Evolutionary conservation across 1,140 invertebrate species (phyloP).

Genomic region (Augochlora pura): DNA sequence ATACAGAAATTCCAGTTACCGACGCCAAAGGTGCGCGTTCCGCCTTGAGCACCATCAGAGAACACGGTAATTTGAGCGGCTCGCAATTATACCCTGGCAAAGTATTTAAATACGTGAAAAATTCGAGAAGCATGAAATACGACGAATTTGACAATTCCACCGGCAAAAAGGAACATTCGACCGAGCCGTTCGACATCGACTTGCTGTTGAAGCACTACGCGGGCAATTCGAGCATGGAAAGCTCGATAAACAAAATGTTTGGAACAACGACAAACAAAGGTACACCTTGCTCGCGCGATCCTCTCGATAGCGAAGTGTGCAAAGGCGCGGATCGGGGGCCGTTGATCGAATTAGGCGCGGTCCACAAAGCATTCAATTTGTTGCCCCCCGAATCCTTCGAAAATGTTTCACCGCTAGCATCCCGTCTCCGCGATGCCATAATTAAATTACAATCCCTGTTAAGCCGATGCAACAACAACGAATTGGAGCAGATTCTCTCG

Average conservation of each 20-base stretch:
- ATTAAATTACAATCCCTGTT: constrained; percentile 44
- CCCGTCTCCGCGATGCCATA: constrained; percentile 32
- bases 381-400: constrained; percentile 32
- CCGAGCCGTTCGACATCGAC: background rate
- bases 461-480: constrained; percentile 10
- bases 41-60: constrained; percentile 28
- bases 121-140: background rate
- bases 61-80: background rate
- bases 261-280: background rate
- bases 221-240: constrained; percentile 18
- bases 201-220: constrained; percentile 10
- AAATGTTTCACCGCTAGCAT: constrained; percentile 14
- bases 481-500: constrained; percentile 36
- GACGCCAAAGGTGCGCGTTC: background rate
- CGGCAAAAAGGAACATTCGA: background rate
- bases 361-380: constrained; percentile 43
- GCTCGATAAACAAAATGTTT: constrained; percentile 20
- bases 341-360: constrained; percentile 53
- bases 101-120: no score
- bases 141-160: background rate
- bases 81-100: background rate
- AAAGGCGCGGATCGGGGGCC: constrained; percentile 6
- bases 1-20: constrained; percentile 1
- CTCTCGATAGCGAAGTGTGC: no score
- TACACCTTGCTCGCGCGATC: background rate